phyloP scores from a whole-genome alignment of 1,140 invertebrate species.

The Drosophila santomea region DNA sequence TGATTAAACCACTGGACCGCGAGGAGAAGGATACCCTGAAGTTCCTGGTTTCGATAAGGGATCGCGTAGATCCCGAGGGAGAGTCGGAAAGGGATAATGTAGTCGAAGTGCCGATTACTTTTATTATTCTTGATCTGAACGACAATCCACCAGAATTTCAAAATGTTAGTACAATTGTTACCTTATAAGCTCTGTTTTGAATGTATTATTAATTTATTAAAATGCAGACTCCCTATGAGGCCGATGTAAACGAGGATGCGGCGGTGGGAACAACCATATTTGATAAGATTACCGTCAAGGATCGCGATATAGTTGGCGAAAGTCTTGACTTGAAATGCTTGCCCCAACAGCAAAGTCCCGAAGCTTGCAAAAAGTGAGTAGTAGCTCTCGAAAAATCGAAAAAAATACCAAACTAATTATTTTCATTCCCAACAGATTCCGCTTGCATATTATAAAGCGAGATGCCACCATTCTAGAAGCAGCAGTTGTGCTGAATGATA shows the following conservation, averaged over 20 bases:
- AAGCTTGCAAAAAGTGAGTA: slow-evolving; percentile 79
- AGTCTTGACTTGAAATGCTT: slow-evolving; percentile 91
- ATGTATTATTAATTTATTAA: neutral
- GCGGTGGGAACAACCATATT: slow-evolving; percentile 90
- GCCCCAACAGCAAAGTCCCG: slow-evolving; percentile 73
- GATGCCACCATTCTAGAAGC: slow-evolving; percentile 88
- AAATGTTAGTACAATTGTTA: slow-evolving; percentile 86
- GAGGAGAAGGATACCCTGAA: slow-evolving; percentile 88
- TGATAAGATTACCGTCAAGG: slow-evolving; percentile 89
- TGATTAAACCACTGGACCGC: slow-evolving; percentile 91
- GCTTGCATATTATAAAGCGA: slow-evolving; percentile 87
- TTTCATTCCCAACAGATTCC: slow-evolving; percentile 85
- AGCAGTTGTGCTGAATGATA: slow-evolving; percentile 88
- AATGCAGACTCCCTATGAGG: slow-evolving; percentile 90
- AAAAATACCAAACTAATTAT: neutral
- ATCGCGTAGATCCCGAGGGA: slow-evolving; percentile 88
- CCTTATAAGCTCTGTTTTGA: neutral
- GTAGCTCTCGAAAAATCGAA: neutral
- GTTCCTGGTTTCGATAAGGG: slow-evolving; percentile 84
- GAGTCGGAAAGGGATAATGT: slow-evolving; percentile 90
- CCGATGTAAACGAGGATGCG: slow-evolving; percentile 91
- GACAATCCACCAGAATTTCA: slow-evolving; percentile 94
- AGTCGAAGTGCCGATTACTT: slow-evolving; percentile 90
- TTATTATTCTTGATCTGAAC: slow-evolving; percentile 95
- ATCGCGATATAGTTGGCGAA: slow-evolving; percentile 92